Evolutionary conservation across 2,113 vertebrate species (phyloP).

Genomic region (Vimba vimba): DNA sequence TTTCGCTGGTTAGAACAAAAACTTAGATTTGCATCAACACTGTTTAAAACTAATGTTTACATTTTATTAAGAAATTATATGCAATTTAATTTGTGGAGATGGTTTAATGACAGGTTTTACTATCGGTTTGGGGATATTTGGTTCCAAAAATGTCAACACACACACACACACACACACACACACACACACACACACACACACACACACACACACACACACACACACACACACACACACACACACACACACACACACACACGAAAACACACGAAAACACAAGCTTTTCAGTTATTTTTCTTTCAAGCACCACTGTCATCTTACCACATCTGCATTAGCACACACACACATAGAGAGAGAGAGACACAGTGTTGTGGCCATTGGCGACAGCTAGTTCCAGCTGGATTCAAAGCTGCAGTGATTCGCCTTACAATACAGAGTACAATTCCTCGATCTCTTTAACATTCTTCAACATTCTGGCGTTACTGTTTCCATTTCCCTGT

Average conservation of each 20-base stretch:
- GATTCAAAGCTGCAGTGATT: constrained; percentile 70
- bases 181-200: constrained; percentile 1
- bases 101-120: neutral
- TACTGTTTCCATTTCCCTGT: constrained; percentile 1
- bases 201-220: constrained; percentile 14
- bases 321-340: constrained; percentile 31
- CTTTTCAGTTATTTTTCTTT: constrained; percentile 60
- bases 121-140: neutral
- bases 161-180: constrained; percentile 11
- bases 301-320: constrained; percentile 45
- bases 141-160: neutral
- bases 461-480: neutral
- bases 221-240: constrained; percentile 8
- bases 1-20: neutral
- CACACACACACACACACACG: constrained; percentile 13
- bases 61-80: neutral
- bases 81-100: too few species aligned
- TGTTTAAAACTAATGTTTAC: neutral
- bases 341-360: constrained; percentile 31
- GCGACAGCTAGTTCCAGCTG: constrained; percentile 75
- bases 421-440: constrained; percentile 49
- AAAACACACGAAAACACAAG: neutral
- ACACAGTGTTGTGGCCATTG: constrained; percentile 72
- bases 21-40: neutral
- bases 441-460: neutral